Base-by-base conservation (phyloP, 2,797 vertebrate genomes). In the Carapus acus region DNA sequence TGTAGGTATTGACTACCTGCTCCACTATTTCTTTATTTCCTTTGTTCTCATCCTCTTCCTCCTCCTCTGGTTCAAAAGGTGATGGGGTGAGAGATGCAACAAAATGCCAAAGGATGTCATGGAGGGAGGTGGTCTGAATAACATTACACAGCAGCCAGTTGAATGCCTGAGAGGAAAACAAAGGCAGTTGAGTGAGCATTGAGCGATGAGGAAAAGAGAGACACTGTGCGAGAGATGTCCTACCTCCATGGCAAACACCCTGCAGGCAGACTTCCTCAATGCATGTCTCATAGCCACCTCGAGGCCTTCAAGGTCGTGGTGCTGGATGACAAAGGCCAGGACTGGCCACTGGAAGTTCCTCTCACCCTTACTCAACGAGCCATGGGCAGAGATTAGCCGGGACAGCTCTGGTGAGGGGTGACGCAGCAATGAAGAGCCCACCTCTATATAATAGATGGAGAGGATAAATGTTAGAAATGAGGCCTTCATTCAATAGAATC, bases 111-210 rank as follows among this genome's bases (percentile, higher is more conserved):
- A 99, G 88, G 71, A 99, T 96, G 76, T 99, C 96, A 67, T 99
- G 96, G 61, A 99, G 90, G 42, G 93, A 98, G 11, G 94, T 98
- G 54, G 96, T 99, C 61, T 99, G 96, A 81, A 98, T 98, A 71
- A 99, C 96, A n/a, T 97, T 99, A 77, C 96, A 99, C 37, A 99
- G 88, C 53, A 99, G 91, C 96, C 96, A 99, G 79, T 98, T 99
- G 86, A 99, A 99, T 9, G 96, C 96, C 96, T 98, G 74, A 66
- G 33, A 72, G 60, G 58, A 27, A 3, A 50, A n/a, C 23, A 57
- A 46, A 13, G 20, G 55, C 41, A n/a, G n/a, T n/a, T 65, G 33
- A 50, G 58, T 13, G 2, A 46, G 41, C 6, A 21, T 2, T 8
- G 2, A 62, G 39, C 17, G 23, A 13, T 27, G n/a, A 43, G 43